Evolutionary conservation across 2,113 vertebrate species (phyloP), one percentile per base, ranked within the genome.

Genomic region (Cnemophilus loriae): DNA sequence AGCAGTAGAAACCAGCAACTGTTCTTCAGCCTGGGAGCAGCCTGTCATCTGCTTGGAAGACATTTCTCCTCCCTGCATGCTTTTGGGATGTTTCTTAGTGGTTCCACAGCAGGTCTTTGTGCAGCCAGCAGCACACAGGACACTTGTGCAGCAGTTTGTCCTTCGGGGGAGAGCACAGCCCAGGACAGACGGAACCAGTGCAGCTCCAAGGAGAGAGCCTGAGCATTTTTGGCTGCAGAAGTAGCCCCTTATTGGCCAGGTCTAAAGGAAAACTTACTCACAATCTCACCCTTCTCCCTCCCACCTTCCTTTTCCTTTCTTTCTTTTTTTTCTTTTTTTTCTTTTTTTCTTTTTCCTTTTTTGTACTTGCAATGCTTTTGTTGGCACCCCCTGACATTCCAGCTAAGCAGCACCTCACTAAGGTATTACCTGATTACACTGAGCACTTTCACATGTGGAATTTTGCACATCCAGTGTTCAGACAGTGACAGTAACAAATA

Each of bases 351-450:
- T 16, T 19, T 19, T 50, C 49, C 8, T 5, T 65, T 41, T 59
- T 22, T 37, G 16, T 22, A 4, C 21, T 94, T 80, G 13, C 46
- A 84, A 6, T 84, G 79, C 19, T 96, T 93, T 91, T 80, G 61
- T 95, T 95, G 94, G 84, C 81, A 90, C 14, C 30, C 19, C 13
- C 23, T 46, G 56, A 79, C 76, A 90, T 95, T 87, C 84, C 89
- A 70, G 78, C 71, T 35, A 69, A 89, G 57, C 91, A 92, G 89
- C 91, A 95, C 87, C 94, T 97, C 89, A 20, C 90, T 89, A 87
- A 95, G 74, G 60, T 60, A 84, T 86, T 95, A 97, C 87, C 90
- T 96, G 95, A 95, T 94, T 86, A 86, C 35, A 46, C 89, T 71
- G 91, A 97, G 52, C 80, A 91, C 80, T 96, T 94, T 94, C 90